phyloP scores from a whole-genome alignment of 1,140 invertebrate species.

The Brachionus asplanchnoidis region DNA sequence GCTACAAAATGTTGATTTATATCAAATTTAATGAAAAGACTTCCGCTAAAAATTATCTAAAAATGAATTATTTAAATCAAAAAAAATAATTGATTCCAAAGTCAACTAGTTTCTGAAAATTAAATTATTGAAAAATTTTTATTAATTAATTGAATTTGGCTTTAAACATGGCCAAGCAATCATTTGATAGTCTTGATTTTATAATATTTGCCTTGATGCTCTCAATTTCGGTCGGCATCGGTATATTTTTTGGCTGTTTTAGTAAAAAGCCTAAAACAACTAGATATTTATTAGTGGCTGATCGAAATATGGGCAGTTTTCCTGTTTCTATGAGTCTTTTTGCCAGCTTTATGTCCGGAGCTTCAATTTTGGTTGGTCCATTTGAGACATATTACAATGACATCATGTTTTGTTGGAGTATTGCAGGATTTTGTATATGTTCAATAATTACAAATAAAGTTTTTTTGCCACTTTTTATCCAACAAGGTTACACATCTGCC shows the following conservation, averaged over 20 bases:
- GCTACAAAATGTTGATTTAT: too few relatives aligned
- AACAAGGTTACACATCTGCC: slow-evolving; percentile 74
- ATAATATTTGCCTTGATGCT: slow-evolving; percentile 32
- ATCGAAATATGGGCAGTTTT: neutral
- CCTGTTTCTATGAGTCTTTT: slow-evolving; percentile 48
- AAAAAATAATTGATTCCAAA: neutral
- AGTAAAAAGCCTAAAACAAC: neutral
- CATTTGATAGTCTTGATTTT: slow-evolving; percentile 19
- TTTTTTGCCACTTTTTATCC: slow-evolving; percentile 82
- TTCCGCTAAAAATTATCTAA: too few relatives aligned
- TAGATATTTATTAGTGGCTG: neutral
- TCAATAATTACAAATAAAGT: slow-evolving; percentile 70
- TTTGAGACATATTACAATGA: slow-evolving; percentile 69
- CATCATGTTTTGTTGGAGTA: neutral
- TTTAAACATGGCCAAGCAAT: neutral
- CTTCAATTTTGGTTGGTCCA: slow-evolving; percentile 78
- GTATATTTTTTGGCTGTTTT: slow-evolving; percentile 36
- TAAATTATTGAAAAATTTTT: neutral
- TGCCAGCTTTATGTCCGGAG: slow-evolving; percentile 76
- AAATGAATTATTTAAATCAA: neutral
- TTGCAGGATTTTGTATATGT: slow-evolving; percentile 60
- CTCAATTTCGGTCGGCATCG: neutral
- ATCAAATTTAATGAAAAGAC: too few relatives aligned
- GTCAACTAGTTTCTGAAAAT: too few relatives aligned
- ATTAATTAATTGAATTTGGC: neutral